These are phyloP conservation scores for Hirtodrosophila histrioides DNA, from an alignment of 2,888 invertebrate genomes.

Conservation along the genomic window DNA sequence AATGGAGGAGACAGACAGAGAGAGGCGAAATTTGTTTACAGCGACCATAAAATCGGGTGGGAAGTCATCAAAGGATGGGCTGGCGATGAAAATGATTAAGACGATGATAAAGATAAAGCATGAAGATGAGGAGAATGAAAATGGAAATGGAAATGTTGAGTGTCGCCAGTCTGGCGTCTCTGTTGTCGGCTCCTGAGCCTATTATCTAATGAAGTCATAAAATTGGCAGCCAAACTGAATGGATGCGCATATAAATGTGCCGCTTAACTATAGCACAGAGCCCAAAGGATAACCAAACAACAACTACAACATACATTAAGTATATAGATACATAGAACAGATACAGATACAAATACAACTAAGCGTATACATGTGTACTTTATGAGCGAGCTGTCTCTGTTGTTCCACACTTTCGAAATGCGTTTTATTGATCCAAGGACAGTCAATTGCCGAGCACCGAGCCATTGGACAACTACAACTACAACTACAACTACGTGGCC, in stretches of 20 bases:
- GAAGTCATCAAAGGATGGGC: constrained; percentile 10
- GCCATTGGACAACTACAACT: constrained; percentile 15
- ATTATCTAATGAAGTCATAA: constrained; percentile 68
- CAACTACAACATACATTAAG: constrained; percentile 4
- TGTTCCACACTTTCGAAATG: constrained; percentile 51
- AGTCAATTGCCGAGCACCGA: constrained; percentile 36
- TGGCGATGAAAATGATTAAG: background rate
- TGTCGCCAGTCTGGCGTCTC: constrained; percentile 53
- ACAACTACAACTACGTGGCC: constrained; percentile 32
- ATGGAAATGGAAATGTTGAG: constrained; percentile 10
- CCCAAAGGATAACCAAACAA: constrained; percentile 11
- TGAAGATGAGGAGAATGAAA: constrained; percentile 1
- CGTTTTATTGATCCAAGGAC: constrained; percentile 74
- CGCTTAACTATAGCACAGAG: constrained; percentile 14
- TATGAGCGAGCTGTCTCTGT: constrained; percentile 16
- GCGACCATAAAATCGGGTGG: constrained; percentile 20
- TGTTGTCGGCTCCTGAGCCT: constrained; percentile 35
- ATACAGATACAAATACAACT: constrained; percentile 3
- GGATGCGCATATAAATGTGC: constrained; percentile 50
- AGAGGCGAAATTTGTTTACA: constrained; percentile 24
- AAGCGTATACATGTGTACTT: constrained; percentile 12
- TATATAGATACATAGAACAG: constrained; percentile 6
- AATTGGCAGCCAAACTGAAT: constrained; percentile 48
- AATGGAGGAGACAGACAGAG: too few species aligned
- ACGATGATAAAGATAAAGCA: background rate